Base-by-base conservation (phyloP, 2,797 vertebrate species). In the Smutsia gigantea region DNA sequence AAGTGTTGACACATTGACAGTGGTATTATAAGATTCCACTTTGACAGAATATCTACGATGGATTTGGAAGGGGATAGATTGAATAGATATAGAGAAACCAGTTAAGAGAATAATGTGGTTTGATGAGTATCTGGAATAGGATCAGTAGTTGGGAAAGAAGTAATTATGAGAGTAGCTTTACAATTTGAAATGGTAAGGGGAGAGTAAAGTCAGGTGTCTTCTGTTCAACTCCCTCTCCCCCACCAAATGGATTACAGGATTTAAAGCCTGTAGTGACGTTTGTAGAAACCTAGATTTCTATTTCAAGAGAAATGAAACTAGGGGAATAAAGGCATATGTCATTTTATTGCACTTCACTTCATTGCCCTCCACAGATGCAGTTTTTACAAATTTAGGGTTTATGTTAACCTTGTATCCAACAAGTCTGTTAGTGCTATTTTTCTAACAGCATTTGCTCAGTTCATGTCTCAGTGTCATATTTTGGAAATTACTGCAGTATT, bases 101-200 rank as follows among this genome's bases (percentile, higher is more conserved):
- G n/a, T 59, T 93, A 75, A 74, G 29, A 64, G 46, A 79, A 31
- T 68, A 46, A 34, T n/a, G 51, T 77, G 71, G 11, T 85, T 85
- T 92, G 13, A 57, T 68, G 23, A 86, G 51, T 18, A 11, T 68
- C 53, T 49, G 31, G n/a, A 19, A 59, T 57, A 77, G 31, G 72
- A 51, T 79, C 39, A 79, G 25, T 69, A 61, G 78, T 87, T 78
- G 64, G 53, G 53, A 78, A 31, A 68, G n/a, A 87, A 83, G 59
- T 93, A 86, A 93, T 86, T 87, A 49, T 51, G 63, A 51, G 27
- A 46, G 63, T 61, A 79, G 63, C 53, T 69, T 86, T 93, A 61
- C n/a, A 79, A 19, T 79, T 78, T 93, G 53, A 31, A 79, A 51
- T 61, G 63, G n/a, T 69, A 31, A 49, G 17, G 29, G 31, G 37